A percentile compares a stretch with the other conserved stretches of the same genome.
Conservation (phyloP, 2,113 vertebrate genomes). For the Octodon degus region DNA sequence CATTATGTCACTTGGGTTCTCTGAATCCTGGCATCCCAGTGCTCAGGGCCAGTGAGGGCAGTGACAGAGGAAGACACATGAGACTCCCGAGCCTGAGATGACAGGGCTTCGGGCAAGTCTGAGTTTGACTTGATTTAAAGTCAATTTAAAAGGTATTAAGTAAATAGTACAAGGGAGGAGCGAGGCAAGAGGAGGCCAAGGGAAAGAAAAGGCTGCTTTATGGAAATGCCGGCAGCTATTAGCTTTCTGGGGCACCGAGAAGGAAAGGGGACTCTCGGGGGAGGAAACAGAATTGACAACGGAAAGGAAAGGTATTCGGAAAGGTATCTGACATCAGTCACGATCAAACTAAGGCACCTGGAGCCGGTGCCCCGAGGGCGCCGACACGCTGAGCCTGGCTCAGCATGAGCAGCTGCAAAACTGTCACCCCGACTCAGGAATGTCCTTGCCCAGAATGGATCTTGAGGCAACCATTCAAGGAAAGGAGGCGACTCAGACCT, state of each 20-base stretch:
- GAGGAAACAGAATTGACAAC: not conserved
- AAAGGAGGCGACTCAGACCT: not conserved
- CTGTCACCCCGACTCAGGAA: accelerated
- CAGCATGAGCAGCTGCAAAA: accelerated
- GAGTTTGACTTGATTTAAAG: conserved; percentile 36
- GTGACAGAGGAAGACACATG: not conserved
- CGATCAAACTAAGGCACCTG: not conserved
- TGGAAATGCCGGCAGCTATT: not conserved
- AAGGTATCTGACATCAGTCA: accelerated
- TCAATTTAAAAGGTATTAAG: conserved; percentile 53
- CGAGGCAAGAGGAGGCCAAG: not conserved
- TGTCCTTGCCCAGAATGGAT: not conserved
- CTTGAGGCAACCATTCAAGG: accelerated
- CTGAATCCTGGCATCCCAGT: not conserved
- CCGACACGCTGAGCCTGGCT: accelerated
- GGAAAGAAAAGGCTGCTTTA: not conserved
- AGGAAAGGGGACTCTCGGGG: not conserved
- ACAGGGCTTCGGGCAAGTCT: not conserved
- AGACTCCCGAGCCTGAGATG: not conserved
- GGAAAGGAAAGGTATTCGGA: accelerated
- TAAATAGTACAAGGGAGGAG: not conserved
- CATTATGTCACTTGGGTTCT: not conserved
- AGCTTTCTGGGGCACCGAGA: not conserved
- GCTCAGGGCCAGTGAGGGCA: not conserved
- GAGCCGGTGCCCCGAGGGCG: accelerated